Conservation (phyloP, 2,797 vertebrate genomes). For the Channa striata region DNA sequence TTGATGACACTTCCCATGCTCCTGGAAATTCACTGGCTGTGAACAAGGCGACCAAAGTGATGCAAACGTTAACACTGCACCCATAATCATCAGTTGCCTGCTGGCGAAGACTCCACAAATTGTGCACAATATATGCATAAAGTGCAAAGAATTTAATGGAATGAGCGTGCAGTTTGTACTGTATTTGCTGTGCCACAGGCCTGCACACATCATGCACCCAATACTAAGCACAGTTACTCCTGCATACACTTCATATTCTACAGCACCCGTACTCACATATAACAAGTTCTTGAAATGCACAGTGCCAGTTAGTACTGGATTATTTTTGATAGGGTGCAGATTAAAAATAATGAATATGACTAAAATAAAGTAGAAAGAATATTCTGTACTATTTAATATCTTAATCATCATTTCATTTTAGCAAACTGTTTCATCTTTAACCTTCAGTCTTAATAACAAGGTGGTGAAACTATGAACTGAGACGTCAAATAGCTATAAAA, state of each 20-base stretch:
- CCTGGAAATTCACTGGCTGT: constrained; percentile 73
- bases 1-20: constrained; percentile 74
- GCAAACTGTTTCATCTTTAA: constrained; percentile 26
- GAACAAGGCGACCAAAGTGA: constrained; percentile 51
- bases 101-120: constrained; percentile 44
- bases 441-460: constrained; percentile 34
- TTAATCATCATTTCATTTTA: constrained; percentile 14
- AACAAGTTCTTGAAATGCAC: constrained; percentile 39
- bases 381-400: constrained; percentile 45
- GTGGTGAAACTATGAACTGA: background rate
- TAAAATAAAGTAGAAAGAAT: constrained; percentile 40
- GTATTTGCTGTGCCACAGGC: constrained; percentile 54
- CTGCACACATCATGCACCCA: constrained; percentile 65
- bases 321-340: constrained; percentile 25
- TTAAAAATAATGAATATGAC: constrained; percentile 59
- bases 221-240: constrained; percentile 62
- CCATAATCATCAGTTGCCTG: constrained; percentile 48
- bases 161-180: constrained; percentile 49
- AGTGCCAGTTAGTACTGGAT: constrained; percentile 21
- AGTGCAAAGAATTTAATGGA: constrained; percentile 57
- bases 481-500: constrained; percentile 5
- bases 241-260: constrained; percentile 60
- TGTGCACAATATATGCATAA: constrained; percentile 62
- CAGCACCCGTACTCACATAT: constrained; percentile 43
- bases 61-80: constrained; percentile 59